Base-by-base conservation (phyloP, 2,113 vertebrate species). In the Sturnira hondurensis region DNA sequence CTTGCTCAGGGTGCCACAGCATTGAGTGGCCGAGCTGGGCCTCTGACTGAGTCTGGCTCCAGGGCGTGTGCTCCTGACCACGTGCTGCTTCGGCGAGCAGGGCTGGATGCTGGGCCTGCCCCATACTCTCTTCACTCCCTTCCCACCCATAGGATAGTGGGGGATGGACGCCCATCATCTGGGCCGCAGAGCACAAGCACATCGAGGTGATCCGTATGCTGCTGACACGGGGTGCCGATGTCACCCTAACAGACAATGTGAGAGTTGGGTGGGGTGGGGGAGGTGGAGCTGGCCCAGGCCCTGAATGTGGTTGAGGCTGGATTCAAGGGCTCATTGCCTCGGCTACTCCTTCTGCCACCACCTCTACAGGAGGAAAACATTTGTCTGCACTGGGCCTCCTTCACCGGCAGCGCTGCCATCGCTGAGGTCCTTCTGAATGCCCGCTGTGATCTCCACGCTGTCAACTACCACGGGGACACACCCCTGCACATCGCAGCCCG, bases 111-210 rank as follows among this genome's bases (percentile, higher is more conserved):
- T 50, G 38, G 65, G 22, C 41, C 54, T 19, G 28, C 24, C 14
- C 68, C 50, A n/a, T 4, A 9, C 4, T 24, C 17, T 26, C 26
- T 14, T 7, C 4, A 22, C 3, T 26, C n/a, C 19, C 47, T 81
- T 61, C 63, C 38, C 41, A 7, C 65, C 93, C 83, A 54, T 86
- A 99, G 99, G 99, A 99, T 97, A 99, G 98, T 0, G 99, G 99
- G 0, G 99, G 99, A 16, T 99, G 99, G 99, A 99, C 99, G 1
- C 99, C 99, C 7, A 99, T 99, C 95, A 99, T 99, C 97, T 99
- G 99, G 99, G 99, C 99, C 0, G 99, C 99, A 0, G 99, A 99
- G 89, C 99, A 99, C 97, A 99, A 99, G 94, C 99, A 99, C n/a
- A 98, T 99, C 0, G 98, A 99, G 0, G 98, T 99, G 71, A 99